These are phyloP conservation scores for Meganola albula DNA, from an alignment of 2,888 invertebrate species.

Conservation along the genomic window DNA sequence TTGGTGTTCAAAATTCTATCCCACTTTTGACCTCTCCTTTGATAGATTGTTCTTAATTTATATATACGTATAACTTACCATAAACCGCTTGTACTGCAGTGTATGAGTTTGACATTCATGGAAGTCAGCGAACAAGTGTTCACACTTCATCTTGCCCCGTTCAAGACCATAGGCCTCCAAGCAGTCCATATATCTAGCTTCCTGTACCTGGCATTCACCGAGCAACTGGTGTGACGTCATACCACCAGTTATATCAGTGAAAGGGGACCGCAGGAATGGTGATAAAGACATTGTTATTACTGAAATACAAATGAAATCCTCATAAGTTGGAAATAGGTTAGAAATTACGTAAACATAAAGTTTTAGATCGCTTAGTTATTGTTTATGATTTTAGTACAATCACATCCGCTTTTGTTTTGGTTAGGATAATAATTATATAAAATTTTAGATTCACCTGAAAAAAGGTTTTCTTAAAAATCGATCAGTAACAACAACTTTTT, in stretches of 20 bases:
- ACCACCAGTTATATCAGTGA: constrained; percentile 84
- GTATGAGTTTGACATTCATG: constrained; percentile 81
- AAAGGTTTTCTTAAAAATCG: too few species aligned
- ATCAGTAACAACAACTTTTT: too few species aligned
- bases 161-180: constrained; percentile 87
- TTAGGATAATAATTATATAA: too few species aligned
- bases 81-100: constrained; percentile 79
- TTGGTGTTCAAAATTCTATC: too few species aligned
- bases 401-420: neutral
- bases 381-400: neutral
- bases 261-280: constrained; percentile 82
- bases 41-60: too few species aligned
- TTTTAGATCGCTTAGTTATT: too few species aligned
- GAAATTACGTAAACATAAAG: constrained; percentile 62
- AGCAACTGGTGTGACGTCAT: constrained; percentile 81
- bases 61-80: constrained; percentile 51
- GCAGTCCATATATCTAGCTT: constrained; percentile 85
- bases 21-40: too few species aligned
- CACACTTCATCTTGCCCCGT: constrained; percentile 80
- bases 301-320: constrained; percentile 11
- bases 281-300: constrained; percentile 74
- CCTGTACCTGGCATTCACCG: constrained; percentile 81
- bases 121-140: constrained; percentile 80
- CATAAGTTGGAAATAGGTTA: constrained; percentile 37
- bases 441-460: too few species aligned